A percentile compares a stretch with the other conserved stretches of the same genome.
These are phyloP conservation scores for Merops nubicus DNA, from an alignment of 2,113 vertebrate genomes.

Conservation along the genomic window DNA sequence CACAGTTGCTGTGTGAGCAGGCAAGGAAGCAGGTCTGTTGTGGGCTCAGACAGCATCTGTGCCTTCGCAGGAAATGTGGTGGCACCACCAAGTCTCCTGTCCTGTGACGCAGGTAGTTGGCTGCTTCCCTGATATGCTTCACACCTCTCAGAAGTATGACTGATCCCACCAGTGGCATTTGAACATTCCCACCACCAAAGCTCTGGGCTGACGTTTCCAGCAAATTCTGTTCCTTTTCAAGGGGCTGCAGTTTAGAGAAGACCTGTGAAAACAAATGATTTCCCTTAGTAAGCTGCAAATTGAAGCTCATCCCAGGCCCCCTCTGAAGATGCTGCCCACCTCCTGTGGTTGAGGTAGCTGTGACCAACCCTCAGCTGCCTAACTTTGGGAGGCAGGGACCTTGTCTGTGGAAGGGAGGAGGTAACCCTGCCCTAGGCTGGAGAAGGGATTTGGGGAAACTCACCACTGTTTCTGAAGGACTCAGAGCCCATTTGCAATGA, in stretches of 20 bases:
- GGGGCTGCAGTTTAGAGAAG: not conserved
- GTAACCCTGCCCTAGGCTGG: not conserved
- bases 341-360: not conserved
- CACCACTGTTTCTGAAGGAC: not conserved
- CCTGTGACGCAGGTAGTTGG: conserved; percentile 56
- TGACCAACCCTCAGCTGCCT: not conserved
- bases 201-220: conserved; percentile 41
- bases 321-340: not conserved
- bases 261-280: not conserved
- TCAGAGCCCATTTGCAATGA: not conserved
- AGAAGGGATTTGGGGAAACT: not conserved
- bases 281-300: not conserved
- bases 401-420: not conserved
- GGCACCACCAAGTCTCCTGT: not conserved
- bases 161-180: conserved; percentile 64
- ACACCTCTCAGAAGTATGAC: conserved; percentile 45
- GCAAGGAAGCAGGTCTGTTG: not conserved
- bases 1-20: not conserved
- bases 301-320: not conserved
- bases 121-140: conserved; percentile 44
- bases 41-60: conserved; percentile 26
- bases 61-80: not conserved
- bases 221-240: not conserved
- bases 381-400: not conserved
- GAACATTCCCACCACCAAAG: conserved; percentile 8